Percentiles rank a stretch among this genome's conserved stretches.
Evolutionary conservation across 2,888 invertebrate species (phyloP).

Genomic region (Entomobrya proxima): DNA sequence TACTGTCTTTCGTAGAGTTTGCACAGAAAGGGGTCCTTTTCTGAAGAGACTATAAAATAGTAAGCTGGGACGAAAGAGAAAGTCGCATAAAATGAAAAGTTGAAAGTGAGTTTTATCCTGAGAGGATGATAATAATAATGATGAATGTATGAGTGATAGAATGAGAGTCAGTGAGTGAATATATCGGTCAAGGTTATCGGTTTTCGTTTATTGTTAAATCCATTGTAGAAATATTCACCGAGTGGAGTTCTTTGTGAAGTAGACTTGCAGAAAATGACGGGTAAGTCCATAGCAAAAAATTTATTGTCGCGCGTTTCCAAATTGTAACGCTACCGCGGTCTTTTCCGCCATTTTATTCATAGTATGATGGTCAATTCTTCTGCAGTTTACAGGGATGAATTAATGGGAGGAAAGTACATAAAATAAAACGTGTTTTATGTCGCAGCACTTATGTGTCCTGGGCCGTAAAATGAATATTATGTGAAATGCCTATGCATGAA

Average conservation of each 20-base stretch:
- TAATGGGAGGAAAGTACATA: not conserved
- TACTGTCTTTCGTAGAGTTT: too few relatives aligned
- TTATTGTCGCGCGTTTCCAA: not conserved
- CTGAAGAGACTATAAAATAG: too few relatives aligned
- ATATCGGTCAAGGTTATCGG: not conserved
- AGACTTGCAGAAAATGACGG: not conserved
- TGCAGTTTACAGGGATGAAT: not conserved
- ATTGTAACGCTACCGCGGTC: not conserved
- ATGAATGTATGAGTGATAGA: not conserved
- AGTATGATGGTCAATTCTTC: slow-evolving; percentile 24
- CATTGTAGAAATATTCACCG: not conserved
- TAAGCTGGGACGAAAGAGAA: too few relatives aligned
- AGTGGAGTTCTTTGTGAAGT: too few relatives aligned
- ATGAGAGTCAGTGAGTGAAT: too few relatives aligned
- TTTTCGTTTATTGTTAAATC: slow-evolving; percentile 7
- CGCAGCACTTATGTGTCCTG: not conserved
- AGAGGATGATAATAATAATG: not conserved
- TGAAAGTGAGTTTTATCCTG: too few relatives aligned
- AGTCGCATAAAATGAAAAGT: too few relatives aligned
- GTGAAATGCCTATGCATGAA: slow-evolving; percentile 10
- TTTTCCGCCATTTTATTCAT: too few relatives aligned
- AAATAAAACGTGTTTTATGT: slow-evolving; percentile 1
- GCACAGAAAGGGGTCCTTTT: too few relatives aligned
- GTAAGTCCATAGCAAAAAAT: not conserved
- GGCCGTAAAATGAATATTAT: not conserved